Evolutionary conservation across 64 coral and sea anemone species (phyloP), one percentile per base, ranked within the genome.

Genomic region (Montipora capricornis): DNA sequence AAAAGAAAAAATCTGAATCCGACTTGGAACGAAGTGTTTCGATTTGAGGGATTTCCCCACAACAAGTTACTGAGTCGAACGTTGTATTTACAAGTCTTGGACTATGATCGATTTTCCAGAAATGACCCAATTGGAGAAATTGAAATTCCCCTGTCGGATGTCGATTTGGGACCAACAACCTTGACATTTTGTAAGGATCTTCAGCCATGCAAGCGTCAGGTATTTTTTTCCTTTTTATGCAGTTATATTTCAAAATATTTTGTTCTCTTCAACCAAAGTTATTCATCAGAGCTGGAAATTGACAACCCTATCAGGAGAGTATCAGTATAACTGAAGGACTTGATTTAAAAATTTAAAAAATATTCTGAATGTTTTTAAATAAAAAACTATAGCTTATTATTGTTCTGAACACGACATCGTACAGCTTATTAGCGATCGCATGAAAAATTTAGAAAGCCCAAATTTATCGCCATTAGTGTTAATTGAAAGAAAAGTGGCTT

Each of bases 71-170:
- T 99, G 57, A 81, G 85, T 14, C 87, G 90, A 50, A 94, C 95
- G 51, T 83, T 99, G 9, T 99, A 92, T 55, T 49, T 99, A 60
- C 95, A 99, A 93, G 98, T 99, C 10, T 75, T 99, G 19, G 98
- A 99, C 75, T 99, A 99, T 47, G 98, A 99, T 83, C 83, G 98
- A 22, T 99, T 99, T 92, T 99, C 98, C 13, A 89, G 98, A 46
- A 99, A 99, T 76, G 98, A 99, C 89, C 95, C 98, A 0, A 99
- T 99, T 1, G 98, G 98, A 16, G 95, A 99, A 77, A 91, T 99
- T 1, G 91, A 94, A 81, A 89, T 99, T 0, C 95, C 98, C 0
- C 76, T 99, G 17, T 90, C 79, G 12, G 90, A 99, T 75, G 46
- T 99, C 3, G 92, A 96, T 47, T 44, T 99, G 5, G 98, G 98